Conservation (phyloP, 2,113 vertebrate genomes). For the Mus musculus region GRCm39 chr6:63999001-63999500, state of each 20-base stretch:
- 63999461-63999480: slow-evolving; percentile 1
- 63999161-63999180: slow-evolving; percentile 28
- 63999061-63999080: not conserved
- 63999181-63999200: slow-evolving; percentile 56
- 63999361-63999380: not conserved
- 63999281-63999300: slow-evolving; percentile 47
- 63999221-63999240: slow-evolving; percentile 63
- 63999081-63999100: slow-evolving; percentile 46
- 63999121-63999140: not conserved
- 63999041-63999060: slow-evolving; percentile 39
- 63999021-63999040: slow-evolving; percentile 58
- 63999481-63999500: not conserved
- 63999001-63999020: not conserved
- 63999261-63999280: slow-evolving; percentile 40
- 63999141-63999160: slow-evolving; percentile 29
- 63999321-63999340: slow-evolving; percentile 42
- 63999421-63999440: slow-evolving; percentile 4
- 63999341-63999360: not conserved
- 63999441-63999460: slow-evolving; percentile 27
- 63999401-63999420: slow-evolving; percentile 2
- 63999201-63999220: slow-evolving; percentile 70
- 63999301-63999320: slow-evolving; percentile 46
- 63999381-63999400: not conserved
- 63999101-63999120: slow-evolving; percentile 37
- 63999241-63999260: slow-evolving; percentile 45